These are phyloP conservation scores for Semicossyphus pulcher DNA, from an alignment of 2,113 vertebrate genomes.

Conservation along the genomic window DNA sequence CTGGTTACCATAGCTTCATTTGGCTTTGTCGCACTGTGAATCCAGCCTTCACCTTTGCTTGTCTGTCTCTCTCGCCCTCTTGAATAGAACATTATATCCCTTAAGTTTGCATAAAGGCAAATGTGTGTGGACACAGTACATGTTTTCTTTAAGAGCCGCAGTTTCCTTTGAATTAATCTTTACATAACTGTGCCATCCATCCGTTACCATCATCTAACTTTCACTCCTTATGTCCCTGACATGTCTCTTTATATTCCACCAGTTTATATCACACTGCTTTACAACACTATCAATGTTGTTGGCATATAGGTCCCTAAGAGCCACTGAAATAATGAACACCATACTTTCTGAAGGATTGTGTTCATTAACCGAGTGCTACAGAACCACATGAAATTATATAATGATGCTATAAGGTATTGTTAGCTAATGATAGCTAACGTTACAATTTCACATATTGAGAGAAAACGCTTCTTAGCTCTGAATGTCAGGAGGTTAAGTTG, in stretches of 20 bases:
- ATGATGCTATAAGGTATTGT: too few species aligned
- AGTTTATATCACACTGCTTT: not conserved
- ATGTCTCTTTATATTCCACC: not conserved
- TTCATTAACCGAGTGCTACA: too few species aligned
- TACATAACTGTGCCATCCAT: not conserved
- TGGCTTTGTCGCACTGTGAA: not conserved
- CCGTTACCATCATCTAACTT: not conserved
- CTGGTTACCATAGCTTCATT: too few species aligned
- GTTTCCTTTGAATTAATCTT: not conserved
- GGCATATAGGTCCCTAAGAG: too few species aligned
- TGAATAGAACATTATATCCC: not conserved
- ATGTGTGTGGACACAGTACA: not conserved
- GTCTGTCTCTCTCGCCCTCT: not conserved
- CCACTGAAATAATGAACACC: too few species aligned
- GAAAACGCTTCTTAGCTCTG: too few species aligned
- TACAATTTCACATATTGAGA: too few species aligned
- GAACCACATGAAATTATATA: too few species aligned
- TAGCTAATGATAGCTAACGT: too few species aligned
- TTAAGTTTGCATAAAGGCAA: slow-evolving; percentile 4
- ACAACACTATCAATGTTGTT: too few species aligned
- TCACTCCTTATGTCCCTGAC: not conserved
- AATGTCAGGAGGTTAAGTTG: too few species aligned
- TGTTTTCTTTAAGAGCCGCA: not conserved
- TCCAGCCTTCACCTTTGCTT: not conserved
- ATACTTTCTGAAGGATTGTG: too few species aligned